These are phyloP conservation scores for Phenganax subtilis DNA, from an alignment of 92 coral and sea anemone species.

Conservation along the genomic window DNA sequence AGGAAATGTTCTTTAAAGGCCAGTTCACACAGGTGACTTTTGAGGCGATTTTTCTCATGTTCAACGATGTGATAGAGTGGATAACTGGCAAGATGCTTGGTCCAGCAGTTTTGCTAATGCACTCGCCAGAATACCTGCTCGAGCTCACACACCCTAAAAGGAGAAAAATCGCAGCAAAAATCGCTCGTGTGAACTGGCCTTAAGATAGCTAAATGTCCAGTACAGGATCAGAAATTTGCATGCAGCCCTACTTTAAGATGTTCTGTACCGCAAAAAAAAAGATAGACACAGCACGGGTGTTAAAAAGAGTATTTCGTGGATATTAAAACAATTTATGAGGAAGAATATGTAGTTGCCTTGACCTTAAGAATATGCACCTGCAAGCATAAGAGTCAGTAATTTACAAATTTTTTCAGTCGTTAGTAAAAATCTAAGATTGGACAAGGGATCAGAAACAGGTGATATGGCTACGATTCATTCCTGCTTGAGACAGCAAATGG, in stretches of 20 bases:
- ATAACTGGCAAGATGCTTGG: too few species aligned
- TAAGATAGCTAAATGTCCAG: neutral
- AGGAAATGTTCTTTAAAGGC: too few species aligned
- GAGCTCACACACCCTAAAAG: too few species aligned
- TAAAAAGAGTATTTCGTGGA: neutral
- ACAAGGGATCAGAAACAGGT: conserved; percentile 63
- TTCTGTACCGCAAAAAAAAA: neutral
- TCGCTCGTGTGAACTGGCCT: too few species aligned
- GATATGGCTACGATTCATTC: conserved; percentile 64
- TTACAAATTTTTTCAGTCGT: conserved; percentile 42
- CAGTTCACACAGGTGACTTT: too few species aligned
- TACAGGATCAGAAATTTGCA: neutral
- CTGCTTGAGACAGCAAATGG: conserved; percentile 44
- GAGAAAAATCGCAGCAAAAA: too few species aligned
- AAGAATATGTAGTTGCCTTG: neutral
- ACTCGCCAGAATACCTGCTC: too few species aligned
- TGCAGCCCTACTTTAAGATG: neutral
- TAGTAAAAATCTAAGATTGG: conserved; percentile 53
- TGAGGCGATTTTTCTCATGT: too few species aligned
- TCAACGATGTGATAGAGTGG: too few species aligned
- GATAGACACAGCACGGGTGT: neutral
- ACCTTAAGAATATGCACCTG: neutral
- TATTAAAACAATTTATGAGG: neutral
- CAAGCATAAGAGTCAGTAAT: neutral
- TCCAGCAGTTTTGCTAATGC: too few species aligned